A percentile compares a stretch with the other conserved stretches of the same genome.
These are phyloP conservation scores for Lanistes nyassanus DNA, from an alignment of 1,140 invertebrate species.

Conservation along the genomic window DNA sequence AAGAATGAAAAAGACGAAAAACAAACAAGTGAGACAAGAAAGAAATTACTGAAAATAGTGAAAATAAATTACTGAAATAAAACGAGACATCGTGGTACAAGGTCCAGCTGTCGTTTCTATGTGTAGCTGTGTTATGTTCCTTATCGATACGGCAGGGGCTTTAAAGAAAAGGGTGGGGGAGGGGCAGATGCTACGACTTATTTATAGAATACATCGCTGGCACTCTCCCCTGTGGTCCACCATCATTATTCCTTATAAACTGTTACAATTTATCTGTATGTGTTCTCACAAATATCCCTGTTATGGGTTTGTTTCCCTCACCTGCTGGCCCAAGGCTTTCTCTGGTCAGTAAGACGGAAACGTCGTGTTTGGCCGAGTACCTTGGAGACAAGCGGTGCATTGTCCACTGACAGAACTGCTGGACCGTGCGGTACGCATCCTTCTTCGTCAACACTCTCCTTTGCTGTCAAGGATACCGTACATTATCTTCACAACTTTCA, in stretches of 20 bases:
- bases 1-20: background rate
- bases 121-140: too few species aligned
- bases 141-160: too few species aligned
- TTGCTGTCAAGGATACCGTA: slow-evolving; percentile 33
- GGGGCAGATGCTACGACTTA: too few species aligned
- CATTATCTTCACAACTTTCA: too few species aligned
- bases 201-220: too few species aligned
- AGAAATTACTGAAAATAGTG: background rate
- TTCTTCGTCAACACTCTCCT: slow-evolving; percentile 66
- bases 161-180: too few species aligned
- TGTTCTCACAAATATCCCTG: background rate
- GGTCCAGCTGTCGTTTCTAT: too few species aligned
- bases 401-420: slow-evolving; percentile 81
- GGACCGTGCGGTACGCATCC: slow-evolving; percentile 77
- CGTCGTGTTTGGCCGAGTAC: slow-evolving; percentile 71
- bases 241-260: too few species aligned
- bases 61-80: background rate
- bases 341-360: slow-evolving; percentile 80
- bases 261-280: too few species aligned
- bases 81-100: too few species aligned
- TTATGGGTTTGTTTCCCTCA: slow-evolving; percentile 29
- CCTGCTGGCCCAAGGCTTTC: slow-evolving; percentile 78
- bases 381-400: slow-evolving; percentile 66
- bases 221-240: too few species aligned
- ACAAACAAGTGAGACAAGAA: background rate